Base-by-base conservation (phyloP, 23 tunicate genomes). In the Trididemnum clinides region DNA sequence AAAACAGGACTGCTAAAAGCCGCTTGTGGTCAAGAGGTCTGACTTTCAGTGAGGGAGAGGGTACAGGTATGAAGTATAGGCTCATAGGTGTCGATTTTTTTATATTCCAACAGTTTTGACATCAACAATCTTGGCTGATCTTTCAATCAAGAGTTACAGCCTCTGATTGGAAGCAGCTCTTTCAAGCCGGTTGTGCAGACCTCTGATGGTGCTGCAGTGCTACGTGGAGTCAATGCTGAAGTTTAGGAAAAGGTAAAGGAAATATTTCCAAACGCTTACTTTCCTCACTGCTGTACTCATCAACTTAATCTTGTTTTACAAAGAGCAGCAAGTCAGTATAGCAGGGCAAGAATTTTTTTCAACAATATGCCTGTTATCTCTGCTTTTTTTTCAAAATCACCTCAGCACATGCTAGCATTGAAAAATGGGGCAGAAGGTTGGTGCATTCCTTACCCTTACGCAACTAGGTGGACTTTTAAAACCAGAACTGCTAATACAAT, bases 381-480 rank as follows among this genome's bases (percentile, higher is more conserved):
- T 28, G 76, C 21, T 69, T 69, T 69, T 69, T n/a, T 69, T 69
- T 69, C 76, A 69, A 69, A 69, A 31, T 69, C 76, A 6, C 21
- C 76, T 6, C 38, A 30, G 21, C 18, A 21, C 18, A 69, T 31
- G 37, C 5, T 6, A 6, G 38, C 12, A 6, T 69, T 31, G 31
- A 37, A 69, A 69, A 32, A 69, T 69, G 21, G 6, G 6, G 5
- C 76, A 28, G 38, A 15, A 7, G 38, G 38, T 15, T 37, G 21
- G 21, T 7, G 64, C 0, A 50, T 77, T 44, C 82, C 82, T 38
- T 19, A 33, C 0, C 82, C 82, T 12, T 77, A 64, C 4, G 2
- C 82, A 23, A 77, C 82, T 23, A 49, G 82, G 34, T 77, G 82
- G 82, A 77, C 5, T 34, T 77, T 77, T 34, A 77, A 77, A 28